Evolutionary conservation across 1,140 invertebrate genomes (phyloP).

Genomic region (Brachionus sp.): DNA sequence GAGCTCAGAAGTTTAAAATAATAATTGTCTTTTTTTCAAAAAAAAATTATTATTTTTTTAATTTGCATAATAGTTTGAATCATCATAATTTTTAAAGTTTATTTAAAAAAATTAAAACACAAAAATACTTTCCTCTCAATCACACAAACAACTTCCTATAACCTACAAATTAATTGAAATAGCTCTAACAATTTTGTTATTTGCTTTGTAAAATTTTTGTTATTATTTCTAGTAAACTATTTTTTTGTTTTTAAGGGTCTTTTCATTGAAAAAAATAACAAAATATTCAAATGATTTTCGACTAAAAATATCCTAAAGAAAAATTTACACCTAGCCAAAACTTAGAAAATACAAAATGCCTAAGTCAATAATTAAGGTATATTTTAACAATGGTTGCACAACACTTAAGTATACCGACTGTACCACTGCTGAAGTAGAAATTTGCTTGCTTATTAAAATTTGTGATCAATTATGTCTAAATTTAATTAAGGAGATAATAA

Average conservation of each 20-base stretch:
- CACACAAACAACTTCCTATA: conserved; percentile 1
- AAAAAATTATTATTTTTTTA: neutral
- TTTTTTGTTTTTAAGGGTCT: neutral
- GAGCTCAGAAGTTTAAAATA: neutral
- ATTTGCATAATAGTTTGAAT: neutral
- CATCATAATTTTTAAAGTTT: neutral
- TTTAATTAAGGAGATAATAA: conserved; percentile 9
- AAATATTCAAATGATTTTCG: neutral
- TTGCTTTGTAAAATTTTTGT: neutral
- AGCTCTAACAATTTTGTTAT: neutral
- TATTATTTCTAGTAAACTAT: conserved; percentile 7
- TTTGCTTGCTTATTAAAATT: neutral
- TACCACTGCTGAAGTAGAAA: neutral
- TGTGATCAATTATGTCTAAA: neutral
- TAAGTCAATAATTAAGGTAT: conserved; percentile 29
- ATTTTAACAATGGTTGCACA: conserved; percentile 42
- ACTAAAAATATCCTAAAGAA: neutral
- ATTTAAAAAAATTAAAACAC: neutral
- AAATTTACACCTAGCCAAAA: neutral
- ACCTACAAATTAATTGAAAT: neutral
- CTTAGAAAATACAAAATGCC: neutral
- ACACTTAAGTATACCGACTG: conserved; percentile 6
- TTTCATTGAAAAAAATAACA: neutral
- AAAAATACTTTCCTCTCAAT: neutral
- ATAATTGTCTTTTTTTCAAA: neutral